Conservation (phyloP, 1,140 invertebrate genomes). For the Caenorhabditis elegans region WBcel235 BX284603.4:10504501-10505000, state of each 20-base stretch:
- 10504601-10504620: neutral
- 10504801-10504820: too few relatives aligned
- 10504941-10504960: too few relatives aligned
- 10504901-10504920: too few relatives aligned
- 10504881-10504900: too few relatives aligned
- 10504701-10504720: constrained; percentile 37
- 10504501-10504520: constrained; percentile 21
- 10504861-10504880: too few relatives aligned
- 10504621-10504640: neutral
- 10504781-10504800: too few relatives aligned
- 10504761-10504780: too few relatives aligned
- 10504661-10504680: constrained; percentile 31
- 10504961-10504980: too few relatives aligned
- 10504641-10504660: neutral
- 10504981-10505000: too few relatives aligned
- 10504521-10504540: constrained; percentile 35
- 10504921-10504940: too few relatives aligned
- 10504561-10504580: neutral
- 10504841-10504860: too few relatives aligned
- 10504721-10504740: neutral
- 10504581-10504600: neutral
- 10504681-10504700: constrained; percentile 40
- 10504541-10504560: constrained; percentile 16
- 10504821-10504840: too few relatives aligned
- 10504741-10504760: neutral